Evolutionary conservation across 2,888 invertebrate species (phyloP), one percentile per base, ranked within the genome.

Genomic region (Megaustenia siamemsis): DNA sequence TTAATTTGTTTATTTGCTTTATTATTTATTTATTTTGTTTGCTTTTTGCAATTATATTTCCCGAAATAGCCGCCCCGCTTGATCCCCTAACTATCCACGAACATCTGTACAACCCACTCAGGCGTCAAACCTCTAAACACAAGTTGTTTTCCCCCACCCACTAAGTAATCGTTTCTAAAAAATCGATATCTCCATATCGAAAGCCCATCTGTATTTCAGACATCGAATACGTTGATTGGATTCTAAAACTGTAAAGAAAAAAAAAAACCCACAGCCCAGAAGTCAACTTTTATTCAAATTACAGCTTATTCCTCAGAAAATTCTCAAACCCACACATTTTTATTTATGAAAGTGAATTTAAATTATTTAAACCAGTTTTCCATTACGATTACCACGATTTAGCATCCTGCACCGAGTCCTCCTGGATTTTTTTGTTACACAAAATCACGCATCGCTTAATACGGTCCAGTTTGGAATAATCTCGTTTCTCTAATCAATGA

Each of bases 391-490:
- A 73, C 21, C 73, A 49, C 0, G 2, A 49, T 49, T 73, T 43
- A 73, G 32, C 73, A 73, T 73, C 18, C 15, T 49, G 73, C 73
- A 73, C 73, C 73, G 73, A 73, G 4, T 73, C 73, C 28, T 49
- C 73, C 73, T 32, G n/a, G 1, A 32, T 45, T 49, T 73, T 49
- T 49, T 32, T 73, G 32, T 49, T 32, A 18, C 28, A 73, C 49
- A 73, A 73, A 73, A 73, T 45, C 49, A 73, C 49, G 73, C 73
- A 73, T 73, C 73, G 28, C 21, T 73, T 49, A 73, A 73, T 73
- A 73, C 73, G 73, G 49, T 73, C 73, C 73, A 32, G 32, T 49
- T 73, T 49, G 49, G 49, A 73, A 73, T 73, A 73, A 73, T 73
- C 32, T 73, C 32, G 35, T 77, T 77, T 60, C 24, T 60, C 56